These are phyloP conservation scores for Tenebrosternarchus preto DNA, from an alignment of 2,113 vertebrate species.

Conservation along the genomic window DNA sequence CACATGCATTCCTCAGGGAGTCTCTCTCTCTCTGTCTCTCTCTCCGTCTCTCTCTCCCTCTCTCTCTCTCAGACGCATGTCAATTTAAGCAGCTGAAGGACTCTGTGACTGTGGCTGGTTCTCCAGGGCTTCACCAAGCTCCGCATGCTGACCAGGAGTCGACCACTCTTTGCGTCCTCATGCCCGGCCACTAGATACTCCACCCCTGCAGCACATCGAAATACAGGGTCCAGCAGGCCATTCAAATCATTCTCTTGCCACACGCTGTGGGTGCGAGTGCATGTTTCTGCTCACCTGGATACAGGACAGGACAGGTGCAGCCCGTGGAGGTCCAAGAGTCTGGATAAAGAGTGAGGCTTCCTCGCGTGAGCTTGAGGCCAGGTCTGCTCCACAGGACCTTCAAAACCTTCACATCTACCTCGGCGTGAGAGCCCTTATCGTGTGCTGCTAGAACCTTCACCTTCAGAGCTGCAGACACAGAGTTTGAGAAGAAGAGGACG, in stretches of 20 bases:
- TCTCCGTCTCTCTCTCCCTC: conserved; percentile 52
- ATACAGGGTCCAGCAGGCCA: not conserved
- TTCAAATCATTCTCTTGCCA: not conserved
- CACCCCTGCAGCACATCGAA: conserved; percentile 58
- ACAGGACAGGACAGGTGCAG: conserved; percentile 96
- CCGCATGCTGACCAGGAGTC: conserved; percentile 94
- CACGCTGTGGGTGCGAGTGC: not conserved
- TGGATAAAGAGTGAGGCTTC: conserved; percentile 86
- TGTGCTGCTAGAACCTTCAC: conserved; percentile 93
- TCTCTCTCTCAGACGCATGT: conserved; percentile 81
- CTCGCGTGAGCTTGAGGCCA: conserved; percentile 84
- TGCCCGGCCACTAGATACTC: conserved; percentile 95
- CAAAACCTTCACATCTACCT: conserved; percentile 94
- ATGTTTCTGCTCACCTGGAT: conserved; percentile 80
- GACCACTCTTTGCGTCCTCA: conserved; percentile 81
- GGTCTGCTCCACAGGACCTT: conserved; percentile 89
- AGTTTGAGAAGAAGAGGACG: not conserved
- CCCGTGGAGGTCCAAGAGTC: conserved; percentile 96
- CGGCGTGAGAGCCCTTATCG: conserved; percentile 95
- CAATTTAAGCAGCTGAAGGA: conserved; percentile 85
- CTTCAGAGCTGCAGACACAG: conserved; percentile 81
- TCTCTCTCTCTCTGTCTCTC: not conserved
- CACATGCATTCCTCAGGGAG: not conserved
- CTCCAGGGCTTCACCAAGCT: conserved; percentile 96
- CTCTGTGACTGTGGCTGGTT: conserved; percentile 85